Evolutionary conservation across 2,797 vertebrate genomes (phyloP), one percentile per base, ranked within the genome.

Genomic region (Huso huso): DNA sequence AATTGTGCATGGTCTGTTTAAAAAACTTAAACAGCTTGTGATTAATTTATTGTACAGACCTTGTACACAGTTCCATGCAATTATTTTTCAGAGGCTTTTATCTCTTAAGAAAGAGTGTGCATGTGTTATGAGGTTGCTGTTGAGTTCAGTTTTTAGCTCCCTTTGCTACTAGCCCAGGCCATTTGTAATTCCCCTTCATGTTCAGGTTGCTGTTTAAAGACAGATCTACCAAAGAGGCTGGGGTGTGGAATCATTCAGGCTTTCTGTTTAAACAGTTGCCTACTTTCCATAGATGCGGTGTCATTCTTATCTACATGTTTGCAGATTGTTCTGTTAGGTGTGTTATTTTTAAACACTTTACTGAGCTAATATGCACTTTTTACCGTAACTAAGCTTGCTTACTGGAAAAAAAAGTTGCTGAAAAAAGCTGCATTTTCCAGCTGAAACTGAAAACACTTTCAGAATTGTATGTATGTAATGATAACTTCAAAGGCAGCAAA

Each of bases 391-490:
- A 5, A 72, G 69, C 64, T 75, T 79, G 82, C 82, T 88, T 86
- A 86, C 76, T 84, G 87, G 87, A 84, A 86, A 82, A 82, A 79
- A 77, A 72, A 0, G 63, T 73, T 72, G 76, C 78, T 81, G 81
- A 81, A 80, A 77, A 86, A 71, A 83, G 78, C 76, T 75, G 15
- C 61, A 70, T 84, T 87, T 89, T 88, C 86, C 87, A 87, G 82
- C 76, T 85, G 83, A 89, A 88, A 86, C 85, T 86, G 86, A 88
- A 88, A 87, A 87, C 69, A 0, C 80, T 80, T 79, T 81, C 18
- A 73, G 78, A 72, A 76, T 84, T 80, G 51, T 58, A 58, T 58
- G 12, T 6, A n/a, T 58, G 7, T 7, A 58, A 58, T 11, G 15
- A 13, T n/a, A 58, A n/a, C 9, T 58, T 11, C 12, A 11, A 11